A percentile compares a stretch with the other conserved stretches of the same genome.
These are phyloP conservation scores for Notodonta dromedarius DNA, from an alignment of 2,888 invertebrate genomes.

Conservation along the genomic window DNA sequence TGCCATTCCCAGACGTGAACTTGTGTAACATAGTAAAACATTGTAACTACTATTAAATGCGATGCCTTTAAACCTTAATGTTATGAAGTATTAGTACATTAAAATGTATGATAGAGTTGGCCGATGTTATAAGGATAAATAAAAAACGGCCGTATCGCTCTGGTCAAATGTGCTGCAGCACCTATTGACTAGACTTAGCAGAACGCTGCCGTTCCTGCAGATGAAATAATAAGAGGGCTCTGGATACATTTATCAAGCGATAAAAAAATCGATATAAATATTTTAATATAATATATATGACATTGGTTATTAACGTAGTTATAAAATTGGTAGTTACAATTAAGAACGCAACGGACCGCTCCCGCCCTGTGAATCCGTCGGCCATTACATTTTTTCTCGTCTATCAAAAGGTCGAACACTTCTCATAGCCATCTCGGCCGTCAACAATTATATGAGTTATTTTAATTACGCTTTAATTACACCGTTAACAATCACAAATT, in stretches of 20 bases:
- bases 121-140: too few species aligned
- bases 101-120: too few species aligned
- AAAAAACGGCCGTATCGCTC: too few species aligned
- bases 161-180: too few species aligned
- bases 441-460: slow-evolving; percentile 29
- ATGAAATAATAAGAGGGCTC: too few species aligned
- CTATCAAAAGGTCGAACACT: slow-evolving; percentile 22
- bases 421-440: slow-evolving; percentile 20
- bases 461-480: slow-evolving; percentile 56
- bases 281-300: too few species aligned
- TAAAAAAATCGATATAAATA: too few species aligned
- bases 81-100: too few species aligned
- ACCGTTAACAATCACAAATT: slow-evolving; percentile 61
- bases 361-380: neutral
- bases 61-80: neutral
- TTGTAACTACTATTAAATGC: too few species aligned
- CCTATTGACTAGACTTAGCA: too few species aligned
- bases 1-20: slow-evolving; percentile 35
- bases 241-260: too few species aligned
- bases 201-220: too few species aligned
- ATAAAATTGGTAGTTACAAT: neutral
- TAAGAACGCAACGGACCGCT: neutral
- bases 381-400: neutral
- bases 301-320: neutral
- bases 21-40: slow-evolving; percentile 11